Percentiles rank a stretch among this genome's conserved stretches.
phyloP scores from a whole-genome alignment of 2,113 vertebrate species.

The cat (Felis catus) region DNA sequence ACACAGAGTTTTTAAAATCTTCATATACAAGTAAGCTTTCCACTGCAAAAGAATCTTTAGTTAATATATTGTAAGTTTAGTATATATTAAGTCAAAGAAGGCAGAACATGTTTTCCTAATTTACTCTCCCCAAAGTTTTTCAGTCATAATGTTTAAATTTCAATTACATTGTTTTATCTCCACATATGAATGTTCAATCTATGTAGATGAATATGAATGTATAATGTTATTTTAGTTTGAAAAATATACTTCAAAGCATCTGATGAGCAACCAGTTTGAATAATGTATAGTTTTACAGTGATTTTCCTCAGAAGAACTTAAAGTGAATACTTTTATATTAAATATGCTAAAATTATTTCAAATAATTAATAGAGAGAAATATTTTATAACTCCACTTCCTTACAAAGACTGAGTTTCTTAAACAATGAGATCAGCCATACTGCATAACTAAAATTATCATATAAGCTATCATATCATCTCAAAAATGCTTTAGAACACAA shows the following conservation, averaged over 20 bases:
- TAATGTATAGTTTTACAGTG: background rate
- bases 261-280: constrained; percentile 11
- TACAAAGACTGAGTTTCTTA: background rate
- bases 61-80: background rate
- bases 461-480: background rate
- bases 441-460: background rate
- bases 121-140: constrained; percentile 18
- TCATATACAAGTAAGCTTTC: background rate
- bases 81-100: constrained; percentile 5
- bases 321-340: background rate
- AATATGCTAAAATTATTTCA: constrained; percentile 16
- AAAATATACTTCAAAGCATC: constrained; percentile 8
- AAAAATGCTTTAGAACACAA: background rate
- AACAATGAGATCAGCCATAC: background rate
- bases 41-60: background rate
- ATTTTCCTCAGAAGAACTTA: background rate
- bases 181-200: background rate
- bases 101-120: constrained; percentile 2
- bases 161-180: constrained; percentile 50
- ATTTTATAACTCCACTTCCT: background rate
- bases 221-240: constrained; percentile 25
- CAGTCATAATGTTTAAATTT: constrained; percentile 18
- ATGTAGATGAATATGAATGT: constrained; percentile 10
- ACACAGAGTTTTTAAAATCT: background rate
- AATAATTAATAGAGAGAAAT: background rate